A percentile compares a stretch with the other conserved stretches of the same genome.
Conservation (phyloP, 2,888 invertebrate species). For the Temnothorax rugatulus region DNA sequence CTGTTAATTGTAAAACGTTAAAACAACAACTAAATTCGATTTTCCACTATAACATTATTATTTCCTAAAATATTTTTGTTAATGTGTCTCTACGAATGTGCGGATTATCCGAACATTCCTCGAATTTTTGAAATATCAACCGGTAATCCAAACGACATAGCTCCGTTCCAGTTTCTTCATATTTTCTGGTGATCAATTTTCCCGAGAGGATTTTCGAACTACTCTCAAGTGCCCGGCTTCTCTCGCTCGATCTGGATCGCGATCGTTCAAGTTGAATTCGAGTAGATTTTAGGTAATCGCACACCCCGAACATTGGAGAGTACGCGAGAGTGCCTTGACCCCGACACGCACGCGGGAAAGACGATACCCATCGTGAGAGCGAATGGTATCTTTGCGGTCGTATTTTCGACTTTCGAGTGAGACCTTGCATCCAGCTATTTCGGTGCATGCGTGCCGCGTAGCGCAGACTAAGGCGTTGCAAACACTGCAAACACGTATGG, state of each 20-base stretch:
- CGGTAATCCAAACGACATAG: neutral
- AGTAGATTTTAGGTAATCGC: constrained; percentile 37
- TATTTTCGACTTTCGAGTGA: constrained; percentile 50
- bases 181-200: neutral
- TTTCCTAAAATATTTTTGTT: neutral
- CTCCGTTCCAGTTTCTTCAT: neutral
- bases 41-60: neutral
- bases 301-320: constrained; percentile 17
- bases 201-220: neutral
- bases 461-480: neutral
- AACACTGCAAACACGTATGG: neutral
- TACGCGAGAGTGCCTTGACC: constrained; percentile 34
- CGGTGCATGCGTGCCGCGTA: constrained; percentile 39
- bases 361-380: constrained; percentile 21
- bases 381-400: constrained; percentile 37
- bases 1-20: constrained; percentile 42
- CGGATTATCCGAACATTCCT: neutral
- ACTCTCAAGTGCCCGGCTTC: neutral
- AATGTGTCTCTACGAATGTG: neutral
- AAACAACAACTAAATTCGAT: constrained; percentile 16
- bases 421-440: constrained; percentile 50
- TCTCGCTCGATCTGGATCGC: neutral
- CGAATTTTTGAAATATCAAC: neutral
- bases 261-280: constrained; percentile 29
- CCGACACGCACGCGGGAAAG: constrained; percentile 36